Conservation (phyloP, 2,797 vertebrate species). For the Adrianichthys oophorus region DNA sequence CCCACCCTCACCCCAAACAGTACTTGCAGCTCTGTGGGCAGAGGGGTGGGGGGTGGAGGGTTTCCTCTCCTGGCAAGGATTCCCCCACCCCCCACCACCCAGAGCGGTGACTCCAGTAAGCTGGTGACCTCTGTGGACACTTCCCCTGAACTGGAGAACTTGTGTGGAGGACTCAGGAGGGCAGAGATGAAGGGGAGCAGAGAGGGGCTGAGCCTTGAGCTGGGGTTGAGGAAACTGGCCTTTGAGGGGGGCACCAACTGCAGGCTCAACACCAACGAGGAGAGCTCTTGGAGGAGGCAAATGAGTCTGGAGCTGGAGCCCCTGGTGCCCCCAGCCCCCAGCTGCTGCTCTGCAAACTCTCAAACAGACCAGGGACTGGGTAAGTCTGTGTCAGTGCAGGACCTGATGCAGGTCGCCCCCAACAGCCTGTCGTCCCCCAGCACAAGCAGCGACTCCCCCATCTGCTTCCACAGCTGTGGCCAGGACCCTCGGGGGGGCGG, state of each 20-base stretch:
- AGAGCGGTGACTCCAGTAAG: conserved; percentile 71
- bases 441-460: conserved; percentile 75
- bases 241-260: conserved; percentile 28
- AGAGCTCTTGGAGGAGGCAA: conserved; percentile 88
- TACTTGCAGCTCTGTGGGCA: conserved; percentile 76
- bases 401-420: conserved; percentile 85
- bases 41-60: conserved; percentile 46
- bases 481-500: conserved; percentile 55
- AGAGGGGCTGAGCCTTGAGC: conserved; percentile 38
- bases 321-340: conserved; percentile 70
- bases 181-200: conserved; percentile 72
- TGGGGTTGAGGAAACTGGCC: conserved; percentile 31
- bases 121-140: conserved; percentile 51
- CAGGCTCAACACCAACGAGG: conserved; percentile 79
- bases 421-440: conserved; percentile 71
- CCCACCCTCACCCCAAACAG: conserved; percentile 77
- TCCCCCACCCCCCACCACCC: conserved; percentile 82
- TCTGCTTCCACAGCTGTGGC: conserved; percentile 77
- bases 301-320: conserved; percentile 89
- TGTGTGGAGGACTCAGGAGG: conserved; percentile 73
- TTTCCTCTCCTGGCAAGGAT: conserved; percentile 74
- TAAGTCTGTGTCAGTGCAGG: conserved; percentile 92
- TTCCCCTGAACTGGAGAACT: conserved; percentile 55
- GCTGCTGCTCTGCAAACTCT: conserved; percentile 57
- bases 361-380: conserved; percentile 80